phyloP scores from a whole-genome alignment of 1,140 invertebrate genomes.

The Fopius arisanus region DNA sequence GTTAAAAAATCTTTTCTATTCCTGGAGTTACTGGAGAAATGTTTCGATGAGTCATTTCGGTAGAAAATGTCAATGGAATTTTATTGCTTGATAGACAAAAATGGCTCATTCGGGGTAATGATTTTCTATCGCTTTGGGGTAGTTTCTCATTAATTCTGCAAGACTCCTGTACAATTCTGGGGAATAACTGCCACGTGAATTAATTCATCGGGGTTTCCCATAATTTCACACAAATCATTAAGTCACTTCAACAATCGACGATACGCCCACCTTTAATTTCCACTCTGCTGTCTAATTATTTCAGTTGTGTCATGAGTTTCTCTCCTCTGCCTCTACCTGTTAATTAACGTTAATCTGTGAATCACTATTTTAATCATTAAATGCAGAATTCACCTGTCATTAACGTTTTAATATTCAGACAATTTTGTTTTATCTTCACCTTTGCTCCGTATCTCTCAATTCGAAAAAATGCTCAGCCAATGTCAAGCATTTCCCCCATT shows the following conservation, averaged over 20 bases:
- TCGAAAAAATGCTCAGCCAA: neutral
- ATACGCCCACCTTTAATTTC: slow-evolving; percentile 18
- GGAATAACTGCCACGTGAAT: no score
- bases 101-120: no score
- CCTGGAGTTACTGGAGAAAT: no score
- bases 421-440: neutral
- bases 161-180: no score
- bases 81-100: no score
- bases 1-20: no score
- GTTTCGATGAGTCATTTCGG: no score
- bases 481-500: neutral
- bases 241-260: slow-evolving; percentile 27
- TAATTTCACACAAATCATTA: neutral
- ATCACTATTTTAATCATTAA: neutral
- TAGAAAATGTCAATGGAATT: no score
- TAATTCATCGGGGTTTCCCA: neutral
- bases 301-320: neutral
- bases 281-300: neutral
- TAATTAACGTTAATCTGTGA: no score
- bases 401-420: neutral
- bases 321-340: neutral
- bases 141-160: no score
- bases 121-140: no score
- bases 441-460: neutral
- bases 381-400: neutral